These are phyloP conservation scores for Chiloscyllium plagiosum DNA, from an alignment of 2,113 vertebrate species.

Conservation along the genomic window DNA sequence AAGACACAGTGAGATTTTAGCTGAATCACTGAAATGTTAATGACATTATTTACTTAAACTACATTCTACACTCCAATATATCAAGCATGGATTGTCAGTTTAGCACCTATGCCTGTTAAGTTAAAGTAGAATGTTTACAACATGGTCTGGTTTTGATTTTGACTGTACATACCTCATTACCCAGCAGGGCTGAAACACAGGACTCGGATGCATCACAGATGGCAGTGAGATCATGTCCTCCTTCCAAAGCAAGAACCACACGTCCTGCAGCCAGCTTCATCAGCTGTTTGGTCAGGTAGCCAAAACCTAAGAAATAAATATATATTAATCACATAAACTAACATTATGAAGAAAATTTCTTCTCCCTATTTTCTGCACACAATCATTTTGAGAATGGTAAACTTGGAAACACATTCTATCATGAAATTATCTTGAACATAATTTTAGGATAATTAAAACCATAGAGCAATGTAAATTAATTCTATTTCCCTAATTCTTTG, in stretches of 20 bases:
- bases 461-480: not conserved
- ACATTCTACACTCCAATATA: not conserved
- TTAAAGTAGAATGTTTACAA: conserved; percentile 10
- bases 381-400: not conserved
- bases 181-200: conserved; percentile 71
- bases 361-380: not conserved
- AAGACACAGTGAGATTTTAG: not conserved
- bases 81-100: conserved; percentile 25
- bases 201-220: conserved; percentile 80
- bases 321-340: not conserved
- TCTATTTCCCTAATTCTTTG: not conserved
- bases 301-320: conserved; percentile 60
- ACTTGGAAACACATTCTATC: not conserved
- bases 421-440: conserved; percentile 4
- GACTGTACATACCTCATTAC: conserved; percentile 62
- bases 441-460: conserved; percentile 1
- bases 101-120: conserved; percentile 32
- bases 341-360: not conserved
- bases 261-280: conserved; percentile 74
- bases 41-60: conserved; percentile 10
- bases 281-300: conserved; percentile 76
- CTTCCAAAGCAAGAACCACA: conserved; percentile 75
- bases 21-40: not conserved
- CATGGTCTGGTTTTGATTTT: conserved; percentile 36
- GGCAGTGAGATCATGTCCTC: conserved; percentile 78